These are phyloP conservation scores for Acromyrmex heyeri DNA, from an alignment of 1,140 invertebrate genomes.

Conservation along the genomic window DNA sequence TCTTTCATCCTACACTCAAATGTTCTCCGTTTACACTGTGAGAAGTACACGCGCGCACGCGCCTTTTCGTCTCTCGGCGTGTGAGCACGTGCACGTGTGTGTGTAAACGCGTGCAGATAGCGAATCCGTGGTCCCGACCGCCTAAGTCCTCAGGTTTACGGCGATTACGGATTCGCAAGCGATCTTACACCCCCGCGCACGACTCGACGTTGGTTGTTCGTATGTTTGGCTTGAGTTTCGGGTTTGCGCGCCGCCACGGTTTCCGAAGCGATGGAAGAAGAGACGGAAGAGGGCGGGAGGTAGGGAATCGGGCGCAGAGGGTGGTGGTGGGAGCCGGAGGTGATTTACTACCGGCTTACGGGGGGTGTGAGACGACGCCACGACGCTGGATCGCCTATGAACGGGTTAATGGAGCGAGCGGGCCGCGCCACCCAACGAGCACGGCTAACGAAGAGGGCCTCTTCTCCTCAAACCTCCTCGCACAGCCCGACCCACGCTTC, in stretches of 20 bases:
- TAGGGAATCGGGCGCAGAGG: constrained; percentile 39
- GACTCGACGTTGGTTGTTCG: constrained; percentile 75
- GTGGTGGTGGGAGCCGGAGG: constrained; percentile 70
- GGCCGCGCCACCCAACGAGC: constrained; percentile 55
- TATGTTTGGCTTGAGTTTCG: constrained; percentile 84
- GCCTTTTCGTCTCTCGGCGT: constrained; percentile 5
- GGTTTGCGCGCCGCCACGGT: constrained; percentile 77
- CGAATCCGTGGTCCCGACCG: constrained; percentile 72
- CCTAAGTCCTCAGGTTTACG: constrained; percentile 84
- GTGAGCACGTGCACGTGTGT: constrained; percentile 22
- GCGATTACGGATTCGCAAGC: constrained; percentile 82
- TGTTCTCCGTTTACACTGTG: constrained; percentile 65
- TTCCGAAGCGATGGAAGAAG: constrained; percentile 60
- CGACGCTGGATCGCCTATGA: constrained; percentile 83
- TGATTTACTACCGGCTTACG: constrained; percentile 84
- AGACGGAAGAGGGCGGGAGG: constrained; percentile 31
- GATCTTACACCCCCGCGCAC: constrained; percentile 76
- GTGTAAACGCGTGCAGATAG: constrained; percentile 71
- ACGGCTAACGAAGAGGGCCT: constrained; percentile 64
- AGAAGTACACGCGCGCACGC: constrained; percentile 12
- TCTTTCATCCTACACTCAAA: constrained; percentile 56
- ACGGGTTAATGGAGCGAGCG: constrained; percentile 84
- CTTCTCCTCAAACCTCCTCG: constrained; percentile 9
- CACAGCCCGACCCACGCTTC: neutral
- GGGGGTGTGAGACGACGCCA: constrained; percentile 76